Percentiles rank a stretch among this genome's conserved stretches.
phyloP scores from a whole-genome alignment of 2,888 invertebrate species.

The Callimorpha dominula region DNA sequence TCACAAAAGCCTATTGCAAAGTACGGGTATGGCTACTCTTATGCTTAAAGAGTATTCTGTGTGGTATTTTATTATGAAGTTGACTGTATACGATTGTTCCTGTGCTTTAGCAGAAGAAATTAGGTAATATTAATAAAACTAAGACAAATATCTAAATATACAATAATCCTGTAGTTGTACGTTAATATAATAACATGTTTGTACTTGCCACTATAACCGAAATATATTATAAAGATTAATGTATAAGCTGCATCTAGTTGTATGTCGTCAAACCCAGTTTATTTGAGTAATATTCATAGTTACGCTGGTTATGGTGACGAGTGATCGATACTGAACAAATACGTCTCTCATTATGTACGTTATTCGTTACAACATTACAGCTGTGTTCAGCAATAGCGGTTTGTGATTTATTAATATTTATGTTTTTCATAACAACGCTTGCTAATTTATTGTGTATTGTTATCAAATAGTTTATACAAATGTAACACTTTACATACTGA shows the following conservation, averaged over 20 bases:
- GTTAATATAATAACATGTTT: too few relatives aligned
- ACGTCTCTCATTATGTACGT: slow-evolving; percentile 31
- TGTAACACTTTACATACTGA: too few relatives aligned
- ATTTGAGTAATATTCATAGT: slow-evolving; percentile 23
- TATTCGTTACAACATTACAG: slow-evolving; percentile 6
- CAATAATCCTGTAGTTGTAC: too few relatives aligned
- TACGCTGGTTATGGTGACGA: slow-evolving; percentile 26
- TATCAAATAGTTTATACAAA: neutral
- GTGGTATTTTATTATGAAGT: too few relatives aligned
- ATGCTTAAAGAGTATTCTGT: too few relatives aligned
- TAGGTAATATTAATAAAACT: too few relatives aligned
- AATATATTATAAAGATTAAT: neutral
- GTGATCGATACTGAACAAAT: slow-evolving; percentile 20
- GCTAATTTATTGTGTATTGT: slow-evolving; percentile 1
- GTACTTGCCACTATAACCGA: too few relatives aligned
- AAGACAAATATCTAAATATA: too few relatives aligned
- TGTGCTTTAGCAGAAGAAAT: too few relatives aligned
- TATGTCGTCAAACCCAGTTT: slow-evolving; percentile 19
- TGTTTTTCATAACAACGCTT: neutral
- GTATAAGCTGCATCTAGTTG: neutral
- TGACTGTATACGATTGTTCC: too few relatives aligned
- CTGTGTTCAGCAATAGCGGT: slow-evolving; percentile 10
- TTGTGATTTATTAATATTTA: slow-evolving; percentile 7
- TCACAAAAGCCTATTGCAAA: too few relatives aligned
- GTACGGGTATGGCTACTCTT: too few relatives aligned